These are phyloP conservation scores for Leptinotarsa texana DNA, from an alignment of 1,140 invertebrate species.

Conservation along the genomic window DNA sequence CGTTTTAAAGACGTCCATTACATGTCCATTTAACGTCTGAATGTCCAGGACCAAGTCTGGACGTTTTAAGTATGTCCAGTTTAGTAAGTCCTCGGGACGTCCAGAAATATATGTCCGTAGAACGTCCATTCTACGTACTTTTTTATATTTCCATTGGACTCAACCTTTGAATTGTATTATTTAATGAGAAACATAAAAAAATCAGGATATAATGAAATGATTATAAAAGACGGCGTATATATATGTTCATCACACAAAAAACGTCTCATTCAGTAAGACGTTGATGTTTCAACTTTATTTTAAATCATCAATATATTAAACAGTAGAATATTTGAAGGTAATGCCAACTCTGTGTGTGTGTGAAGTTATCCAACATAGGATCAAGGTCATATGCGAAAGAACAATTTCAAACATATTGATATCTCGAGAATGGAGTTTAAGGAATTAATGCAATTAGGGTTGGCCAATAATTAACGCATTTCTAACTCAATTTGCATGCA, in stretches of 20 bases:
- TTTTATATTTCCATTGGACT: neutral
- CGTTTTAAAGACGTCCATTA: slow-evolving; percentile 2
- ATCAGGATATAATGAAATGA: neutral
- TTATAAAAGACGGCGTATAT: neutral
- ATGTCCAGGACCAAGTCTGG: slow-evolving; percentile 2
- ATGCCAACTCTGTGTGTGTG: no score
- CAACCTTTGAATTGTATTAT: neutral
- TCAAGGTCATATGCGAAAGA: no score
- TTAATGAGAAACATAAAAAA: neutral
- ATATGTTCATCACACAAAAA: no score
- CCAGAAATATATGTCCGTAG: neutral
- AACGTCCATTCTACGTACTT: neutral
- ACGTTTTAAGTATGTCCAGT: slow-evolving; percentile 8
- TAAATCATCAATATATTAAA: no score
- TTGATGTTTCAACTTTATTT: neutral
- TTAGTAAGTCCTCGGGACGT: neutral
- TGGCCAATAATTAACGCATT: no score
- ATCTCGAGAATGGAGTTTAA: no score
- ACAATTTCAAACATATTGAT: no score
- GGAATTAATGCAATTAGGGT: no score
- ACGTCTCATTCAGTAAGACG: neutral
- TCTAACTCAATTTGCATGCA: no score
- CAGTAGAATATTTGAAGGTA: no score
- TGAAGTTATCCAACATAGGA: no score
- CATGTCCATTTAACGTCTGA: neutral